phyloP scores from a whole-genome alignment of 2,113 vertebrate species.

The Malurus elegans region DNA sequence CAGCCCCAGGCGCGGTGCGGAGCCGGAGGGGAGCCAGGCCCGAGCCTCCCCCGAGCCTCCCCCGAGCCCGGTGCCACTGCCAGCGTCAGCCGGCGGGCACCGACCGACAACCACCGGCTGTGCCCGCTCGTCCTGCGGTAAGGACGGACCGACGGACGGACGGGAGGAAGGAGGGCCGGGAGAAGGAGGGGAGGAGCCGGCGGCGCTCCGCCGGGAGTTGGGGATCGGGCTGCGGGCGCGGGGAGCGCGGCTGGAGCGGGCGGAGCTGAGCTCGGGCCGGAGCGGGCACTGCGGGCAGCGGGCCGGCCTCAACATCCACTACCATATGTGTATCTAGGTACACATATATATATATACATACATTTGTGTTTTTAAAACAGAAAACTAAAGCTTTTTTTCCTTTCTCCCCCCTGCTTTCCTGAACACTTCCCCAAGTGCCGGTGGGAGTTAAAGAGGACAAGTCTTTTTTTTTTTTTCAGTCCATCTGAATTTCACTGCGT shows the following conservation, averaged over 20 bases:
- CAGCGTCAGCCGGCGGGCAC: too few relatives aligned
- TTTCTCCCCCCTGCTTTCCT: fast-evolving
- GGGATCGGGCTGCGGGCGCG: background rate
- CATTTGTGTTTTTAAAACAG: fast-evolving
- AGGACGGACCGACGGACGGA: background rate
- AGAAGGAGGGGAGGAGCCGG: background rate
- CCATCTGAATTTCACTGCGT: background rate
- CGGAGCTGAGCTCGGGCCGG: background rate
- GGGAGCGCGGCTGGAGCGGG: background rate
- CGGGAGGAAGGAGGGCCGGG: fast-evolving
- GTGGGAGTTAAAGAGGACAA: background rate
- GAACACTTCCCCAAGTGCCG: background rate
- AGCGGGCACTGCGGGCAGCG: background rate
- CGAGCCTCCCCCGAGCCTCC: background rate
- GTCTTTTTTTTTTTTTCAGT: too few relatives aligned
- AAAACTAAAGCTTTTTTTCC: background rate
- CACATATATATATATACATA: too few relatives aligned
- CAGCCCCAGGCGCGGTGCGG: too few relatives aligned
- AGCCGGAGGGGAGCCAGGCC: too few relatives aligned
- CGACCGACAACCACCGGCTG: background rate
- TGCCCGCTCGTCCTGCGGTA: background rate
- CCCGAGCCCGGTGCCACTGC: background rate
- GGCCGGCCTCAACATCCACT: background rate
- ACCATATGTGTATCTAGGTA: too few relatives aligned
- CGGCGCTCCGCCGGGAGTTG: background rate